Percentiles rank a stretch among this genome's conserved stretches.
Evolutionary conservation across 2,888 invertebrate species (phyloP).

Genomic region (Suillia variegata): DNA sequence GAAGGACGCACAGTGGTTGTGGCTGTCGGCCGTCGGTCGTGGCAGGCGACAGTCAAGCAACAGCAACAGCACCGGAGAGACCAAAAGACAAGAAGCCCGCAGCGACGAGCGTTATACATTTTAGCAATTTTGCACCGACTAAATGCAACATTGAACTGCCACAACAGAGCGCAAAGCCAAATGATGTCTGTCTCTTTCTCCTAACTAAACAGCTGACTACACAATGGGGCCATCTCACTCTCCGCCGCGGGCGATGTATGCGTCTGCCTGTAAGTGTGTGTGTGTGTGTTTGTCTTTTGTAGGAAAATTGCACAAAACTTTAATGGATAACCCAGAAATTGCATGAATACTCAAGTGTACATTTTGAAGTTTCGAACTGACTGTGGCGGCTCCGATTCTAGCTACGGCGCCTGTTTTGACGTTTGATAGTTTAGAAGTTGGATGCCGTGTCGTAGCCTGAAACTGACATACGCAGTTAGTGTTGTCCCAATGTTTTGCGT

Average conservation of each 20-base stretch:
- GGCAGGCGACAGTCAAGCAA: background rate
- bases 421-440: background rate
- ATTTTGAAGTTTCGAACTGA: background rate
- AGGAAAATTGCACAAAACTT: background rate
- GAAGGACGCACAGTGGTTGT: too few species aligned
- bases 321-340: constrained; percentile 7
- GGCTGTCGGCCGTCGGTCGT: too few species aligned
- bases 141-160: background rate
- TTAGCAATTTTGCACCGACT: too few species aligned
- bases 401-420: background rate
- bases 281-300: background rate
- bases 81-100: background rate
- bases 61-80: background rate
- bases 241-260: too few species aligned
- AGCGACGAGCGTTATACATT: background rate
- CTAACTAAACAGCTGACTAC: background rate
- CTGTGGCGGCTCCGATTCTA: background rate
- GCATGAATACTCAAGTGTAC: constrained; percentile 1
- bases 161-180: background rate
- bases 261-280: background rate
- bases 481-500: too few species aligned
- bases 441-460: too few species aligned
- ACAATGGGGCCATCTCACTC: too few species aligned
- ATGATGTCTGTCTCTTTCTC: too few species aligned
- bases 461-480: too few species aligned